Conservation (phyloP, 2,888 invertebrate genomes). For the Coenonympha arcania region DNA sequence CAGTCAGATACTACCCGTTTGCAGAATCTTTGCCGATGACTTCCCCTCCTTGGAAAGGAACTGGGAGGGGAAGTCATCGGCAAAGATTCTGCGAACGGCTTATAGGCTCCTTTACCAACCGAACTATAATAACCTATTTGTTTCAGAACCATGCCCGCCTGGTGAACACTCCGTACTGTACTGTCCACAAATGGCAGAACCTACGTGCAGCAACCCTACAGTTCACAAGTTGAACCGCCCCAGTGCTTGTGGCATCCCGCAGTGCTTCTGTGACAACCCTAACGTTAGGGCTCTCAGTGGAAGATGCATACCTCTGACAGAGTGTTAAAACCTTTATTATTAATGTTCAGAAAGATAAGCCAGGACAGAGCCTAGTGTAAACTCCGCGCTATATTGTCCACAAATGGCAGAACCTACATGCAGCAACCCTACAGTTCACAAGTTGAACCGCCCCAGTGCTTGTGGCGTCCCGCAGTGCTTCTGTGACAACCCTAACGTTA, state of each 20-base stretch:
- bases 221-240: neutral
- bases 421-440: neutral
- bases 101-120: too few relatives aligned
- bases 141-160: slow-evolving; percentile 39
- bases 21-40: too few relatives aligned
- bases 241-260: slow-evolving; percentile 3
- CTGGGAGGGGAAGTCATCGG: too few relatives aligned
- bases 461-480: neutral
- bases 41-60: too few relatives aligned
- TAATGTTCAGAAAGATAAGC: too few relatives aligned
- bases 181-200: slow-evolving; percentile 46
- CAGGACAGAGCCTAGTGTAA: slow-evolving; percentile 46
- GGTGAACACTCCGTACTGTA: slow-evolving; percentile 53
- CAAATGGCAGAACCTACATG: slow-evolving; percentile 39
- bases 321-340: slow-evolving; percentile 8
- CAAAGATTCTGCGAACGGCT: too few relatives aligned
- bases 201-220: slow-evolving; percentile 21
- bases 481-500: neutral
- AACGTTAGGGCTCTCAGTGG: slow-evolving; percentile 1
- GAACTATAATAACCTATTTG: neutral
- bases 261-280: slow-evolving; percentile 8
- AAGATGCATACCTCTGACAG: slow-evolving; percentile 5
- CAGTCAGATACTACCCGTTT: too few relatives aligned
- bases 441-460: neutral
- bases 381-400: slow-evolving; percentile 52